A percentile compares a stretch with the other conserved stretches of the same genome.
Evolutionary conservation across 2,113 vertebrate genomes (phyloP).

Genomic region (Spheniscus mendiculus): DNA sequence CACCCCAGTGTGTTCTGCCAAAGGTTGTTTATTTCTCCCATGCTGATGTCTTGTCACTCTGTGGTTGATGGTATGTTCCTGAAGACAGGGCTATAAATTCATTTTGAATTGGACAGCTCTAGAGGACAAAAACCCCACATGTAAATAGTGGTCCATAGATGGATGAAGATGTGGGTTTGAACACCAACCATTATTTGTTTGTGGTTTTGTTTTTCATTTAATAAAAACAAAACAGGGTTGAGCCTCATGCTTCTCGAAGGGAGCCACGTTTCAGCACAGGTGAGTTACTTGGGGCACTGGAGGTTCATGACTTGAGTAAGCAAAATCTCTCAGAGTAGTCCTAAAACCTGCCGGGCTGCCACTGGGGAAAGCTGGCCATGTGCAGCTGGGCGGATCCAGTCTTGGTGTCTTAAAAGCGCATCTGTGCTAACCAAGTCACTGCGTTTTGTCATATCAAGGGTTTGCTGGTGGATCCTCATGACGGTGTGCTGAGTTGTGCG

Average conservation of each 20-base stretch:
- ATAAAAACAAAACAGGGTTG: not conserved
- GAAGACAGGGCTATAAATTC: not conserved
- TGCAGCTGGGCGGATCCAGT: not conserved
- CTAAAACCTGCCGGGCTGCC: not conserved
- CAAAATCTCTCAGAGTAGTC: not conserved
- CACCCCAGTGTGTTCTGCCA: not conserved
- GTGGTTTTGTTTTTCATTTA: not conserved
- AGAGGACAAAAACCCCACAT: not conserved
- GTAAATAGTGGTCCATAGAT: not conserved
- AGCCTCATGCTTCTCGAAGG: not conserved
- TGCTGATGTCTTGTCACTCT: not conserved
- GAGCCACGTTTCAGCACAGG: not conserved
- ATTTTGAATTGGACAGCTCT: not conserved
- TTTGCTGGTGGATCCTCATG: not conserved
- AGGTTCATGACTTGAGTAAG: not conserved
- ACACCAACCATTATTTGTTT: not conserved
- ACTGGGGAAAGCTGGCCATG: not conserved
- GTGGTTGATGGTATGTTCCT: not conserved
- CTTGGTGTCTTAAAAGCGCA: not conserved
- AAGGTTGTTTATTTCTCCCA: not conserved
- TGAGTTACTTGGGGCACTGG: not conserved
- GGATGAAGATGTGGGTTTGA: not conserved
- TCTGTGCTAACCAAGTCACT: not conserved
- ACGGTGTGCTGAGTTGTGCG: rapidly evolving
- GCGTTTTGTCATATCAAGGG: not conserved